Evolutionary conservation across 2,797 vertebrate species (phyloP).

Genomic region (Sparus aurata): DNA sequence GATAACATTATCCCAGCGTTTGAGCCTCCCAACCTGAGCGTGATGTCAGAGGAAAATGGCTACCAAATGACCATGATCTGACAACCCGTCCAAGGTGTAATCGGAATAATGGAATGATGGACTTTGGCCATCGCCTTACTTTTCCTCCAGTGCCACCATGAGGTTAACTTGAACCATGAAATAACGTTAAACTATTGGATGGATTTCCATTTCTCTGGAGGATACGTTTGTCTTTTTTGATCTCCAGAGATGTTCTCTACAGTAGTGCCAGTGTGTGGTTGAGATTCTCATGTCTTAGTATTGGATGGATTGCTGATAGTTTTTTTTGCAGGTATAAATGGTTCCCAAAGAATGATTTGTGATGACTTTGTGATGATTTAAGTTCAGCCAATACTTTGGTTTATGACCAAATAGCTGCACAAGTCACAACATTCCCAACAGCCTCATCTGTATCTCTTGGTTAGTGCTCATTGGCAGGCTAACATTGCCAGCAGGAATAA

Average conservation of each 20-base stretch:
- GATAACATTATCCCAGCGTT: too few species aligned
- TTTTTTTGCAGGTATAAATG: not conserved
- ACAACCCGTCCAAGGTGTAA: too few species aligned
- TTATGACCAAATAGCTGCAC: not conserved
- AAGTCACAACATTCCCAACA: not conserved
- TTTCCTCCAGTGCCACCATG: not conserved
- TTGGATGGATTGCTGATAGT: not conserved
- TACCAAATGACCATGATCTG: too few species aligned
- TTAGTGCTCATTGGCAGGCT: not conserved
- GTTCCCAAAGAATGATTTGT: not conserved
- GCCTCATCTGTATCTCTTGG: not conserved
- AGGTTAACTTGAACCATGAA: too few species aligned
- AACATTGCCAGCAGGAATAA: not conserved
- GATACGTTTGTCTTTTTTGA: not conserved
- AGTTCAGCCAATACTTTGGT: not conserved
- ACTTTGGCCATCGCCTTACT: not conserved
- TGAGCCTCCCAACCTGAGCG: too few species aligned
- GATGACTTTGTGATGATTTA: not conserved
- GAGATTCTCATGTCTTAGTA: not conserved
- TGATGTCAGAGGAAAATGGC: too few species aligned
- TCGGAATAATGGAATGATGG: not conserved
- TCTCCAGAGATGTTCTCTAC: not conserved
- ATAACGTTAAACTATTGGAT: too few species aligned
- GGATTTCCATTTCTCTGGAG: too few species aligned
- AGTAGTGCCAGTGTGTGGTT: not conserved